A percentile compares a stretch with the other conserved stretches of the same genome.
Conservation (phyloP, 2,888 invertebrate genomes). For the Notocelia uddmanniana region DNA sequence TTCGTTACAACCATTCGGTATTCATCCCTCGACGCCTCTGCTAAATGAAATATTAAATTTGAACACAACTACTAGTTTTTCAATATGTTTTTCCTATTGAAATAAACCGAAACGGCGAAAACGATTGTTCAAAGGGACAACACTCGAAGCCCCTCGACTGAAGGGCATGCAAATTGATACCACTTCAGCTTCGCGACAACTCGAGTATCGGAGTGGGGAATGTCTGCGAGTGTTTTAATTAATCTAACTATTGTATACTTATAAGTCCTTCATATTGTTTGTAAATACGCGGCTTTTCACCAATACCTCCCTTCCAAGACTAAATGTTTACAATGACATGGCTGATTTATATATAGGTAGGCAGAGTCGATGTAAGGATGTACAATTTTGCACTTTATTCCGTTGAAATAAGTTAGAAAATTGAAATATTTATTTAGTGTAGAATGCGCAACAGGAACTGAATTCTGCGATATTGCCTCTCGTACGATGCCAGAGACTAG, state of each 20-base stretch:
- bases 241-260: slow-evolving; percentile 30
- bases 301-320: not conserved
- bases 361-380: not conserved
- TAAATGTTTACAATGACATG: not conserved
- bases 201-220: slow-evolving; percentile 53
- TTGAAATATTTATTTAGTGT: not conserved
- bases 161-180: slow-evolving; percentile 80
- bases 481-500: too few relatives aligned
- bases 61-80: not conserved
- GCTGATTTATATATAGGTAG: too few relatives aligned
- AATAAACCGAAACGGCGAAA: slow-evolving; percentile 67
- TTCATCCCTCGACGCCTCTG: too few relatives aligned
- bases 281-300: not conserved
- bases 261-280: slow-evolving; percentile 11
- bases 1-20: not conserved
- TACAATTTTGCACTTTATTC: not conserved
- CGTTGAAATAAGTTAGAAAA: not conserved
- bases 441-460: not conserved
- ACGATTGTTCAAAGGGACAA: slow-evolving; percentile 77
- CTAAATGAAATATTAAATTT: not conserved
- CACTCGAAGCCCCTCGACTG: slow-evolving; percentile 68
- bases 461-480: too few relatives aligned
- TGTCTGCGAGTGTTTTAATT: slow-evolving; percentile 40
- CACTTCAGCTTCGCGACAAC: slow-evolving; percentile 69
- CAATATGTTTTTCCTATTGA: slow-evolving; percentile 48